phyloP scores from a whole-genome alignment of 2,113 vertebrate genomes.

The Plecotus auritus region DNA sequence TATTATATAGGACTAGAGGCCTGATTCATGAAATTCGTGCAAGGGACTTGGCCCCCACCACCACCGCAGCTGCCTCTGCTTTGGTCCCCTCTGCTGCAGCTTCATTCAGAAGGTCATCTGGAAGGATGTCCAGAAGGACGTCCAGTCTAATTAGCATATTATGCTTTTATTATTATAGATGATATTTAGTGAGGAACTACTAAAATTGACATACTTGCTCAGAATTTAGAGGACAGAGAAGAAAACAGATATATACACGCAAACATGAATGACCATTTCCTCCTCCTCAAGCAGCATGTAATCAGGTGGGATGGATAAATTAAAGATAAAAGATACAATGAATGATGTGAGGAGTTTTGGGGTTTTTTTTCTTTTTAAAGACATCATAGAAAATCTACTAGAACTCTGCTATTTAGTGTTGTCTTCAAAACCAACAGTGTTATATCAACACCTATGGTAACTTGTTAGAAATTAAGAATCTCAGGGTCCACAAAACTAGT shows the following conservation, averaged over 20 bases:
- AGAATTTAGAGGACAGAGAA: not conserved
- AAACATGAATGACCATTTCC: not conserved
- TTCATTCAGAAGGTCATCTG: no score
- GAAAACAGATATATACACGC: not conserved
- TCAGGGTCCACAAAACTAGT: not conserved
- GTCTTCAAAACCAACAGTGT: not conserved
- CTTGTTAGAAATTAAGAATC: not conserved
- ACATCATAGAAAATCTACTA: not conserved
- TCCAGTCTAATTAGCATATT: no score
- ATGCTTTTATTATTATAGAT: not conserved
- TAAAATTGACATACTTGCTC: not conserved
- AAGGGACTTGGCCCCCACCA: no score
- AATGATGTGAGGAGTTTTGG: not conserved
- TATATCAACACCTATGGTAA: not conserved
- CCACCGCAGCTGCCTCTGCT: no score
- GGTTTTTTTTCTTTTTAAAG: not conserved
- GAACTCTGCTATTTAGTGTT: not conserved
- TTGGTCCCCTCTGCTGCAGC: no score
- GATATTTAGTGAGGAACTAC: not conserved
- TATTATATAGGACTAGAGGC: no score
- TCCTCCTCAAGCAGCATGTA: not conserved
- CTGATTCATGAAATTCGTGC: no score
- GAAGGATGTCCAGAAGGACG: no score
- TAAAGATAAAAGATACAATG: not conserved
- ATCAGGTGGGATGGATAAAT: not conserved